These are phyloP conservation scores for Sitophilus oryzae DNA, from an alignment of 1,140 invertebrate genomes.

Conservation along the genomic window DNA sequence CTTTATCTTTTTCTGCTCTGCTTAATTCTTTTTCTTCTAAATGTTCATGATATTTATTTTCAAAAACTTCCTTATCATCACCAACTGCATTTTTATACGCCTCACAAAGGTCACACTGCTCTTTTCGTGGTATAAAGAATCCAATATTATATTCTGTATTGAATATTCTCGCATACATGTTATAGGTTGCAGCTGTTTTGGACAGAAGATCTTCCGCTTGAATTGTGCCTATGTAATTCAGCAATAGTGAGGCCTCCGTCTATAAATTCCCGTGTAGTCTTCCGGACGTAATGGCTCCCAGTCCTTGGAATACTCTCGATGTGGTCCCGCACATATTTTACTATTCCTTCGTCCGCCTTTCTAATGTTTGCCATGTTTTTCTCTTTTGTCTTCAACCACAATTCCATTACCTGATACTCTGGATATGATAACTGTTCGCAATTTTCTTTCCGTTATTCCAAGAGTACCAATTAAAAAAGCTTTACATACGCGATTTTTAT, in stretches of 20 bases:
- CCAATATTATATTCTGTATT: slow-evolving; percentile 38
- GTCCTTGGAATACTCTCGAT: slow-evolving; percentile 37
- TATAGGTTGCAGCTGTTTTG: slow-evolving; percentile 29
- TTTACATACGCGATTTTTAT: slow-evolving; percentile 26
- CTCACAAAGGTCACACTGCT: slow-evolving; percentile 39
- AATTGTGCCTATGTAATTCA: slow-evolving; percentile 37
- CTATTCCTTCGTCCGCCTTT: slow-evolving; percentile 24
- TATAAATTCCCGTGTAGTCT: slow-evolving; percentile 36
- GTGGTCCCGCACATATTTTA: slow-evolving; percentile 26
- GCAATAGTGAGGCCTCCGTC: slow-evolving; percentile 35
- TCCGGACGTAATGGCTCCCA: slow-evolving; percentile 39
- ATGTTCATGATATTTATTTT: slow-evolving; percentile 23
- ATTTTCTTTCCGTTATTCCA: slow-evolving; percentile 25
- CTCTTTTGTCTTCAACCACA: slow-evolving; percentile 25
- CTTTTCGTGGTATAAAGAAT: slow-evolving; percentile 44
- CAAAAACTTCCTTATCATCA: slow-evolving; percentile 4
- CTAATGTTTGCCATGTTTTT: too few relatives aligned
- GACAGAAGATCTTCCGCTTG: slow-evolving; percentile 25
- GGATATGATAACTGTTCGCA: slow-evolving; percentile 26
- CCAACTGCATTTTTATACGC: slow-evolving; percentile 31
- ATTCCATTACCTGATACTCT: slow-evolving; percentile 17
- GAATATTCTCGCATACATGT: slow-evolving; percentile 37
- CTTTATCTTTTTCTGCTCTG: slow-evolving; percentile 28
- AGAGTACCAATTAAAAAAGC: slow-evolving; percentile 28
- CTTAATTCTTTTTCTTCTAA: slow-evolving; percentile 33